Evolutionary conservation across 2,888 invertebrate genomes (phyloP), one percentile per base, ranked within the genome.

Genomic region (Platycnemis pennipes): DNA sequence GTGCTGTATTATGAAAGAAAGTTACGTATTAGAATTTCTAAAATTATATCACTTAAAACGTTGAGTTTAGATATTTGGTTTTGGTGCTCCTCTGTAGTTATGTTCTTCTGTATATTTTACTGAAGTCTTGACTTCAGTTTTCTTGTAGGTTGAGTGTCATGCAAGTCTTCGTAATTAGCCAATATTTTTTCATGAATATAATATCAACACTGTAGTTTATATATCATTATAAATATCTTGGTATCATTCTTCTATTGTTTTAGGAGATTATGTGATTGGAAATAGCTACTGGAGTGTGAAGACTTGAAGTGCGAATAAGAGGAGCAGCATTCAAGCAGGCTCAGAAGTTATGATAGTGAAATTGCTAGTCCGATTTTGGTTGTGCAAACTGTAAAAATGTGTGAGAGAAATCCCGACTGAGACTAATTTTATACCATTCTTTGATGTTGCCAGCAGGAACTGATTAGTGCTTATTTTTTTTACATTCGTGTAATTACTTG

Each of bases 251-350:
- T 91, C 91, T 63, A n/a, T 91, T 56, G 63, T 91, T 91, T 91
- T 91, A 91, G 63, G 91, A 69, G 63, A 91, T 91, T 63, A 91
- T 69, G 26, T 45, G 63, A 45, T 91, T 3, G 91, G 91, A 91
- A 91, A 91, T 91, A 91, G 91, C 63, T 91, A 91, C 63, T 91
- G 91, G 63, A 91, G 91, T 63, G 56, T 69, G 63, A 91, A 91
- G 63, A 91, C 63, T 91, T 63, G 91, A 91, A 91, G 91, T 91
- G 91, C 44, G 91, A 91, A 91, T 69, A 91, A 69, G 91, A 91
- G 89, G 56, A 89, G 89, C 89, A 89, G 8, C 44, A 37, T 56
- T 91, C 91, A 44, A 91, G 91, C 63, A 91, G 63, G n/a, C 56
- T 63, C 44, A 31, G 91, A 91, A 63, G 89, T 89, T 91, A 11